Conservation (phyloP, 2,888 invertebrate genomes). For the Amblyjoppa fuscipennis region DNA sequence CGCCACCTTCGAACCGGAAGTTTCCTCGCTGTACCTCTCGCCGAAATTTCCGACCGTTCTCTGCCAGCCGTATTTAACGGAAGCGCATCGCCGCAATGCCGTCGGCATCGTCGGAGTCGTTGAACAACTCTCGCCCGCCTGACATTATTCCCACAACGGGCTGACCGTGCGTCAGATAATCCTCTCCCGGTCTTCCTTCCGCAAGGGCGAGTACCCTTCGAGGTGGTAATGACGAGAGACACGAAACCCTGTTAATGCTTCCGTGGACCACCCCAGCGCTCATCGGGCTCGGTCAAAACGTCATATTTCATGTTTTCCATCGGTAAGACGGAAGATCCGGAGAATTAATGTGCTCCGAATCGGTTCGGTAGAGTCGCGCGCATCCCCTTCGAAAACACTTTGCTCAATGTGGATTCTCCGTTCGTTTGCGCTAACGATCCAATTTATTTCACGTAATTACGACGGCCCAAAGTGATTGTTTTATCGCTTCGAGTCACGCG, state of each 20-base stretch:
- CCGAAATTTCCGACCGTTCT: background rate
- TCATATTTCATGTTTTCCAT: slow-evolving; percentile 66
- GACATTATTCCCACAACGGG: slow-evolving; percentile 21
- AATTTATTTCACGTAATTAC: slow-evolving; percentile 52
- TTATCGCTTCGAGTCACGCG: slow-evolving; percentile 57
- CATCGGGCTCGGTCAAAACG: slow-evolving; percentile 55
- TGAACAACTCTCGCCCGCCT: background rate
- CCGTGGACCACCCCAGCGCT: slow-evolving; percentile 34
- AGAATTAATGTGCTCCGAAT: slow-evolving; percentile 31
- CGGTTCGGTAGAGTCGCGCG: background rate
- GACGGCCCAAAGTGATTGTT: slow-evolving; percentile 51
- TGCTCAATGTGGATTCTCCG: slow-evolving; percentile 31
- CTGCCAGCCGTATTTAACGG: background rate
- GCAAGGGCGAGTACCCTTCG: slow-evolving; percentile 53
- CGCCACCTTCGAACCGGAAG: no score
- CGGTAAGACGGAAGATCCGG: background rate
- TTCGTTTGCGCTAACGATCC: slow-evolving; percentile 10
- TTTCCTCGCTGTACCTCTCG: no score
- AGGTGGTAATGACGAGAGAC: slow-evolving; percentile 61
- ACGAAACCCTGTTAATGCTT: slow-evolving; percentile 48
- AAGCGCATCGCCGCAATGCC: background rate
- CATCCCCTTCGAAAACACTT: slow-evolving; percentile 26
- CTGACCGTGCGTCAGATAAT: slow-evolving; percentile 13
- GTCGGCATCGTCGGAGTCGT: background rate
- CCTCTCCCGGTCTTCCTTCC: slow-evolving; percentile 27